These are phyloP conservation scores for Panzeria rudis DNA, from an alignment of 2,888 invertebrate genomes.

Conservation along the genomic window DNA sequence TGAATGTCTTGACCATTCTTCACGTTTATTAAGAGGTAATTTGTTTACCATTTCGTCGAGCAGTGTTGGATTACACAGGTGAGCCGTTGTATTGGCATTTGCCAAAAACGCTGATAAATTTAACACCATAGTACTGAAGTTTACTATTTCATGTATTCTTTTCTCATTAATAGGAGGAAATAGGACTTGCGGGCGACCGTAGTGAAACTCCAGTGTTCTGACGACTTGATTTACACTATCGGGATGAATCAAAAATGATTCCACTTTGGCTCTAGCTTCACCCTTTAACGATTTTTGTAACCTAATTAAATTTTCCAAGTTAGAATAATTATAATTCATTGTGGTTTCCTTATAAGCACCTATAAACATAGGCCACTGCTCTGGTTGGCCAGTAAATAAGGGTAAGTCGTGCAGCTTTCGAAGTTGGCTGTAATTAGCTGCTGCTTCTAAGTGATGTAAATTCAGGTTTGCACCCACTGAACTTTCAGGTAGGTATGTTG, in stretches of 20 bases:
- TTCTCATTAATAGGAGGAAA: slow-evolving; percentile 49
- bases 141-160: slow-evolving; percentile 63
- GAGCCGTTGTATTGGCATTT: slow-evolving; percentile 52
- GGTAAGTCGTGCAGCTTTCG: slow-evolving; percentile 71
- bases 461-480: no score
- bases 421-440: background rate
- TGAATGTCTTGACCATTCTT: slow-evolving; percentile 54
- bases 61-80: slow-evolving; percentile 49
- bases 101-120: slow-evolving; percentile 64
- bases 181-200: slow-evolving; percentile 72
- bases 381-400: slow-evolving; percentile 69
- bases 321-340: slow-evolving; percentile 61
- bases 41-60: slow-evolving; percentile 49
- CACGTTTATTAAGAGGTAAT: slow-evolving; percentile 41
- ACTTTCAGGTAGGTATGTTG: no score
- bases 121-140: slow-evolving; percentile 65
- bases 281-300: slow-evolving; percentile 69
- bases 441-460: no score
- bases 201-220: slow-evolving; percentile 69
- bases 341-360: slow-evolving; percentile 68
- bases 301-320: slow-evolving; percentile 68
- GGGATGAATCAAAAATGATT: no score
- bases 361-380: slow-evolving; percentile 73
- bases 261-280: no score
- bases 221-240: slow-evolving; percentile 66